phyloP scores from a whole-genome alignment of 2,113 vertebrate species.

The Larimichthys polyactis region DNA sequence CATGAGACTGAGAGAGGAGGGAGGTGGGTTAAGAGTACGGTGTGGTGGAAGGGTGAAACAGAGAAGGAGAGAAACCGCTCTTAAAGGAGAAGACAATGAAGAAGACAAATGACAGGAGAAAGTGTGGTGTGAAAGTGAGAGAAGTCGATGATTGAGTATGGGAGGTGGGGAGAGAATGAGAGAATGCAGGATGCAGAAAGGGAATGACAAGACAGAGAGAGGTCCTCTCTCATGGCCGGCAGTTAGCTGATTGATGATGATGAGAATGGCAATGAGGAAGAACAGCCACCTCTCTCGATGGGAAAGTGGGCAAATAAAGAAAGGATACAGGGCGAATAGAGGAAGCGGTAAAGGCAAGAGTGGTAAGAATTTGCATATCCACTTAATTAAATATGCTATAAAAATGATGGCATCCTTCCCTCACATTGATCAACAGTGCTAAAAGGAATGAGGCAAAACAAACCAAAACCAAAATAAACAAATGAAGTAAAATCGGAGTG shows the following conservation, averaged over 20 bases:
- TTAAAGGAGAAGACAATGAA: conserved; percentile 65
- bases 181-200: conserved; percentile 68
- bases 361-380: conserved; percentile 38
- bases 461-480: conserved; percentile 42
- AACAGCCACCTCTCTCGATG: conserved; percentile 63
- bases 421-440: conserved; percentile 58
- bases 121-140: conserved; percentile 65
- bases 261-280: conserved; percentile 79
- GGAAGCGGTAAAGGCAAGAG: conserved; percentile 20
- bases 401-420: conserved; percentile 64
- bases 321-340: conserved; percentile 25
- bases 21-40: neutral
- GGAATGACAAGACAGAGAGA: conserved; percentile 71
- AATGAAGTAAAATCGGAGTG: neutral
- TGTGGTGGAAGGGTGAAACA: neutral
- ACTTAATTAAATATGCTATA: conserved; percentile 63
- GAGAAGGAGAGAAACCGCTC: conserved; percentile 50
- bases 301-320: conserved; percentile 36
- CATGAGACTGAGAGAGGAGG: conserved; percentile 45
- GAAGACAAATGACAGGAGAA: conserved; percentile 69
- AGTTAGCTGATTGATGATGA: conserved; percentile 80
- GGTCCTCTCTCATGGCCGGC: conserved; percentile 72
- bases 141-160: conserved; percentile 71
- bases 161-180: conserved; percentile 52
- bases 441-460: conserved; percentile 49